Base-by-base conservation (phyloP, 30 jellyfish, hydroid and myxozoan genomes). In the Catostylus mosaicus region DNA sequence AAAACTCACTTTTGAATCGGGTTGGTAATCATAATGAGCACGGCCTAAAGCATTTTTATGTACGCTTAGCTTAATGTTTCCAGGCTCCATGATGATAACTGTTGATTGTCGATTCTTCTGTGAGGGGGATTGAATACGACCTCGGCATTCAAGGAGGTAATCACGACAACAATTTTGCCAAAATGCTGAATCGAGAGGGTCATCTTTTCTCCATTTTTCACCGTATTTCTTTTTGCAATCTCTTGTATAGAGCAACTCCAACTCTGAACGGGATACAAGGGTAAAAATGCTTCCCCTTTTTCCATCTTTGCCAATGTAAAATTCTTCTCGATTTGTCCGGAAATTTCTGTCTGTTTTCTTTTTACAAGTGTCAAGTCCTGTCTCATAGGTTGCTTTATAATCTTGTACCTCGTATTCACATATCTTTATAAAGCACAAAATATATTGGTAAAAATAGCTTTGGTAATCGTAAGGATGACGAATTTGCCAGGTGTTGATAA, bases 81-180 rank as follows among this genome's bases (percentile, higher is more conserved):
- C 87, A 12, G 87, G 87, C 78, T 76, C 87, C 87, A 76, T 76
- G 0, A 76, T 10, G 35, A 76, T 76, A 66, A 23, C 57, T 0
- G 87, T 48, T 14, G 24, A 33, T 11, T 74, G 0, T 48, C 74
- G 20, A 46, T 43, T 30, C 31, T 30, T 27, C 56, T 37, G 6
- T 1, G 36, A 19, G 75, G 26, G 2, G 19, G 51, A 75, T 30
- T 27, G 48, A 57, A 76, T 60, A 24, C 87, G 66, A 14, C 87
- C 87, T 35, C 33, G 60, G 27, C 77, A 76, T 35, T 56, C 78
- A 20, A 76, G 66, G 31, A 76, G 87, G 45, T 76, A 59, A 3
- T 76, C 65, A 3, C 68, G 35, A 48, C 78, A 33, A 37, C 59
- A 78, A 9, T 33, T 59, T 19, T 76, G 78, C 87, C 87, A 76